A percentile compares a stretch with the other conserved stretches of the same genome.
phyloP scores from a whole-genome alignment of 2,888 invertebrate species.

The Chalcosyrphus nemorum region DNA sequence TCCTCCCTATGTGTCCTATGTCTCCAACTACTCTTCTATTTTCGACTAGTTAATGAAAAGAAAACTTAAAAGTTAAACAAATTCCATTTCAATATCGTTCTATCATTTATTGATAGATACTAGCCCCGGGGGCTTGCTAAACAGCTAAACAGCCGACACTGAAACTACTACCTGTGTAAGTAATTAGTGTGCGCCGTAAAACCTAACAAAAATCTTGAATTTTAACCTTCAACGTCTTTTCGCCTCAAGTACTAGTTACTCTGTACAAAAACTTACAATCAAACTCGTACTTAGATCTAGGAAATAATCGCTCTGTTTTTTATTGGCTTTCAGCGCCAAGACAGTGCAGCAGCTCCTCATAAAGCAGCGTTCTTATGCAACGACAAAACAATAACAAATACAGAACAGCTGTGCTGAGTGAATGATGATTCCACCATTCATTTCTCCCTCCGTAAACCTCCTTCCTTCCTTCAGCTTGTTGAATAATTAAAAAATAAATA shows the following conservation, averaged over 20 bases:
- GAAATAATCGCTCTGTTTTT: constrained; percentile 2
- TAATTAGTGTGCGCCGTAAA: not conserved
- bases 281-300: constrained; percentile 11
- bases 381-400: constrained; percentile 24
- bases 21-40: too few species aligned
- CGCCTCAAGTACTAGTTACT: constrained; percentile 8
- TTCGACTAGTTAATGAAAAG: too few species aligned
- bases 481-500: constrained; percentile 39
- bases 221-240: constrained; percentile 14
- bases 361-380: constrained; percentile 18
- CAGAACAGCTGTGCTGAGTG: constrained; percentile 50
- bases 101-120: not conserved
- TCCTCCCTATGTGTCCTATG: too few species aligned
- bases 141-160: not conserved
- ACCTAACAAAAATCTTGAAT: constrained; percentile 1
- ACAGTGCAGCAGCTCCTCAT: not conserved
- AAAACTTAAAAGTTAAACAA: too few species aligned
- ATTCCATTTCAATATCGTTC: not conserved
- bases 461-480: constrained; percentile 23
- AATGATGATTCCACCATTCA: constrained; percentile 42
- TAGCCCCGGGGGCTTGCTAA: not conserved
- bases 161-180: not conserved
- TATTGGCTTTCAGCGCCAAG: constrained; percentile 10
- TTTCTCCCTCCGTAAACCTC: not conserved
- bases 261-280: not conserved